phyloP scores from a whole-genome alignment of 2,888 invertebrate genomes.

The Dysmachus trigonus region DNA sequence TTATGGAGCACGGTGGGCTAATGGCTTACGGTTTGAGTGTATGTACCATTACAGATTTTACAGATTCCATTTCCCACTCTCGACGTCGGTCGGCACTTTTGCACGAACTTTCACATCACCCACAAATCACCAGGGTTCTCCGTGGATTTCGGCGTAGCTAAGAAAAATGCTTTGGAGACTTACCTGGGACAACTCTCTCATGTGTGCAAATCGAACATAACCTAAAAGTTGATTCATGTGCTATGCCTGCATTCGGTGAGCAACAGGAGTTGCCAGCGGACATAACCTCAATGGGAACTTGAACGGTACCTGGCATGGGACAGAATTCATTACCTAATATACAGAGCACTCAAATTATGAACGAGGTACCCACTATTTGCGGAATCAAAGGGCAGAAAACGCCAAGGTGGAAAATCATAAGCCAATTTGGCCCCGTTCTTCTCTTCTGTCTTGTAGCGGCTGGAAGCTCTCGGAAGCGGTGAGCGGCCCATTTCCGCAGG shows the following conservation, averaged over 20 bases:
- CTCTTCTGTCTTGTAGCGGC: not conserved
- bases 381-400: not conserved
- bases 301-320: not conserved
- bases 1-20: not conserved
- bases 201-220: not conserved
- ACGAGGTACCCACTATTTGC: not conserved
- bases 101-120: not conserved
- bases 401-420: not conserved
- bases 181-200: not conserved
- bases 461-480: not conserved
- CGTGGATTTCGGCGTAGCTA: not conserved
- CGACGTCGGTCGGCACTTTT: not conserved
- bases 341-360: not conserved
- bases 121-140: not conserved
- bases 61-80: not conserved
- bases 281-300: conserved; percentile 28
- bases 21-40: not conserved
- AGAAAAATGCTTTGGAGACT: not conserved
- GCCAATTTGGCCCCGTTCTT: not conserved
- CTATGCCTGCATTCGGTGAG: conserved; percentile 4
- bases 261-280: conserved; percentile 36
- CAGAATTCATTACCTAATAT: conserved; percentile 18
- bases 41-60: not conserved
- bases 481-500: not conserved
- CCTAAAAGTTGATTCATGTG: conserved; percentile 8